These are phyloP conservation scores for Halcyon malimbica DNA, from an alignment of 2,113 vertebrate genomes.

Conservation along the genomic window DNA sequence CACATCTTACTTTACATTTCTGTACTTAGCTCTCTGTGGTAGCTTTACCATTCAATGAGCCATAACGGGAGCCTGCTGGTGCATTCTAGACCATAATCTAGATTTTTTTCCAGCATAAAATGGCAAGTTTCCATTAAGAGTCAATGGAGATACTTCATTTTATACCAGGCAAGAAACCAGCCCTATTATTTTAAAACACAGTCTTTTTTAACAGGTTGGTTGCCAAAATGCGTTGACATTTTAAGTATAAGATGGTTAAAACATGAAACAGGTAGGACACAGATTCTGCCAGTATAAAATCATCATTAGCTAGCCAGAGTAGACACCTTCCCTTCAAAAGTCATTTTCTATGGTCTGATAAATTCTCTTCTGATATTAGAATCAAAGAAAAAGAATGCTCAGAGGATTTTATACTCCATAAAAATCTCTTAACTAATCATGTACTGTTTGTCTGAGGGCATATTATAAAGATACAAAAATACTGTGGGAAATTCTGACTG, in stretches of 20 bases:
- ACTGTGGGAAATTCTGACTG: neutral
- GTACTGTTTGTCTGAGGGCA: neutral
- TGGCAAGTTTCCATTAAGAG: neutral
- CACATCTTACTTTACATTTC: neutral
- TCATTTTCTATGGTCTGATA: neutral
- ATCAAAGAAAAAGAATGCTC: neutral
- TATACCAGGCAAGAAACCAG: neutral
- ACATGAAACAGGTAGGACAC: neutral
- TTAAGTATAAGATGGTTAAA: neutral
- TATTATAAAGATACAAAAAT: neutral
- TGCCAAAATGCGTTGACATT: neutral
- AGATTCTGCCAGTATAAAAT: neutral
- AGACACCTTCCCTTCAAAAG: neutral
- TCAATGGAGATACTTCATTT: neutral
- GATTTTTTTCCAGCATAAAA: neutral
- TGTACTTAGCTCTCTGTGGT: neutral
- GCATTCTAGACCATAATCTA: neutral
- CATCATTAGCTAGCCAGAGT: neutral
- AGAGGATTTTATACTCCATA: neutral
- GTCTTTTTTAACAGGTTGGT: neutral
- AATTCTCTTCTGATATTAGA: neutral
- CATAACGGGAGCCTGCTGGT: neutral
- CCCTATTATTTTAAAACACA: neutral
- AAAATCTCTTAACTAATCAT: neutral
- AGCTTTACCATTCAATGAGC: neutral